A percentile compares a stretch with the other conserved stretches of the same genome.
These are phyloP conservation scores for Drosophila aff. DNA, from an alignment of 1,140 invertebrate species.

Conservation along the genomic window DNA sequence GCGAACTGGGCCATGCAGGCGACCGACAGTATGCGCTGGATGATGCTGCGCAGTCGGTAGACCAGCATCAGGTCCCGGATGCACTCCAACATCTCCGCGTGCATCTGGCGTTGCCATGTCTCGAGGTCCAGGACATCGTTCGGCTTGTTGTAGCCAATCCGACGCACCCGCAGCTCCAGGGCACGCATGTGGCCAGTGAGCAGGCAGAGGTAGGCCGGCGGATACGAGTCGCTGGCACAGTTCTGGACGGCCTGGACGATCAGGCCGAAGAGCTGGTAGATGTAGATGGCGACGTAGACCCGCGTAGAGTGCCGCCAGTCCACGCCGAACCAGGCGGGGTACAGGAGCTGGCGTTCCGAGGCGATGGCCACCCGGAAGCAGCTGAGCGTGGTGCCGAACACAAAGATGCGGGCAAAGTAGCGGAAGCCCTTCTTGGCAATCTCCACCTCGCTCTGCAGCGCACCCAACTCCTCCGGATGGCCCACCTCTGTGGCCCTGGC, in stretches of 20 bases:
- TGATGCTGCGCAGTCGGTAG: conserved; percentile 52
- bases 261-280: conserved; percentile 69
- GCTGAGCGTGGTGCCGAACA: conserved; percentile 67
- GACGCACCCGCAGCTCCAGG: conserved; percentile 61
- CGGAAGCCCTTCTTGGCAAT: conserved; percentile 45
- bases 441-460: conserved; percentile 35
- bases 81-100: conserved; percentile 50
- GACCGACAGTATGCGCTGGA: conserved; percentile 65
- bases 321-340: conserved; percentile 73
- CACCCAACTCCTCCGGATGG: conserved; percentile 38
- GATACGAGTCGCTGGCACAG: conserved; percentile 77
- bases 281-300: conserved; percentile 39
- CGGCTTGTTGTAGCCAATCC: conserved; percentile 39
- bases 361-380: conserved; percentile 53
- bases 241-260: conserved; percentile 69
- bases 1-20: conserved; percentile 72
- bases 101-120: neutral
- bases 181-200: conserved; percentile 72
- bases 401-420: conserved; percentile 62
- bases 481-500: conserved; percentile 15
- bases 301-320: conserved; percentile 52
- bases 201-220: conserved; percentile 69
- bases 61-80: conserved; percentile 61
- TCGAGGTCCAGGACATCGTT: neutral
- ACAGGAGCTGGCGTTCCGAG: conserved; percentile 51